Evolutionary conservation across 2,797 vertebrate species (phyloP).

Genomic region (Heliangelus exortis): DNA sequence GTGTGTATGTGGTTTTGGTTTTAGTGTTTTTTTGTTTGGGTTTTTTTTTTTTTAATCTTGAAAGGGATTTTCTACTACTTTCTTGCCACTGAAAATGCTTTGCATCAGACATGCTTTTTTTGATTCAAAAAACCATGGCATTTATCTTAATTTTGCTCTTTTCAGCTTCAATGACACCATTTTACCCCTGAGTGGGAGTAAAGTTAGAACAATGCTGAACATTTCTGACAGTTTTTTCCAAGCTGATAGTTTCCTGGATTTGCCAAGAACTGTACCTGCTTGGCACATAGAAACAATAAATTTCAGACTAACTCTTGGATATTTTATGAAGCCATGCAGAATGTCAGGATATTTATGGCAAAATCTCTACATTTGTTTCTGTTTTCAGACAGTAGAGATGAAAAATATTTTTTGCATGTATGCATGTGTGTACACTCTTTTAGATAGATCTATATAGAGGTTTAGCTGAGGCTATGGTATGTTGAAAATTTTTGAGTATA

Average conservation of each 20-base stretch:
- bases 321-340: not conserved
- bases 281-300: not conserved
- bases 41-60: not conserved
- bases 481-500: not conserved
- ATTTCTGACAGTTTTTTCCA: not conserved
- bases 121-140: not conserved
- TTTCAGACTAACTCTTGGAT: not conserved
- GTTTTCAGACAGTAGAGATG: not conserved
- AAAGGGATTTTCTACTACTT: too few species aligned
- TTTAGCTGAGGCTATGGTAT: not conserved
- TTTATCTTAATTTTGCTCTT: conserved; percentile 29
- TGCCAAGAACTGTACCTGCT: not conserved
- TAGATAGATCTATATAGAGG: not conserved
- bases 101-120: not conserved
- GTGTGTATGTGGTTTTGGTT: too few species aligned
- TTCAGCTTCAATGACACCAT: not conserved
- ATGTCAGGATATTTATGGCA: not conserved
- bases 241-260: not conserved
- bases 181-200: conserved; percentile 5
- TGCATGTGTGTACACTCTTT: not conserved
- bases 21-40: too few species aligned
- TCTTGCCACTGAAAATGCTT: not conserved
- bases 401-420: not conserved
- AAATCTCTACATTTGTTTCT: not conserved
- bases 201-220: not conserved